These are phyloP conservation scores for Blastobasis lacticolella DNA, from an alignment of 2,888 invertebrate species.

Conservation along the genomic window DNA sequence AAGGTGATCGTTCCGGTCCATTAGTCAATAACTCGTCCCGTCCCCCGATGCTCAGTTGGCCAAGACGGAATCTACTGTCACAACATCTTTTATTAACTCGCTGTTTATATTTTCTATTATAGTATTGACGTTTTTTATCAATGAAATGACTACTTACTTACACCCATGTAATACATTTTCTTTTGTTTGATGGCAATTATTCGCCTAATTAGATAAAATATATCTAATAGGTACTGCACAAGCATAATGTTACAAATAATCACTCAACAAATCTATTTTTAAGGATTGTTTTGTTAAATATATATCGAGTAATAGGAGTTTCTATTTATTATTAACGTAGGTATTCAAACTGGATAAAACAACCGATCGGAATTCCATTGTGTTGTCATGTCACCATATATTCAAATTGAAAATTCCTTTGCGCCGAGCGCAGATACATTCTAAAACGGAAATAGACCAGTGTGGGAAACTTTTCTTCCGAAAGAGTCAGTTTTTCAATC, in stretches of 20 bases:
- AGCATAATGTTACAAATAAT: too few species aligned
- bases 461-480: neutral
- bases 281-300: neutral
- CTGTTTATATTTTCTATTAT: too few species aligned
- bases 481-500: slow-evolving; percentile 1
- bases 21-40: slow-evolving; percentile 36
- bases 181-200: too few species aligned
- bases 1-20: slow-evolving; percentile 52
- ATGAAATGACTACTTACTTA: too few species aligned
- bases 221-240: too few species aligned
- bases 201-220: too few species aligned
- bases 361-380: neutral
- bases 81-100: neutral
- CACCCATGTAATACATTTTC: too few species aligned
- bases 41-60: slow-evolving; percentile 22
- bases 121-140: too few species aligned
- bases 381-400: neutral
- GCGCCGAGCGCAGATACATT: too few species aligned
- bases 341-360: neutral
- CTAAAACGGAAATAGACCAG: too few species aligned
- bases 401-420: too few species aligned
- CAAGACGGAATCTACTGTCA: slow-evolving; percentile 19
- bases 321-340: neutral
- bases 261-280: neutral
- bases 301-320: neutral